Evolutionary conservation across 2,113 vertebrate genomes (phyloP).

Genomic region (Solea solea): DNA sequence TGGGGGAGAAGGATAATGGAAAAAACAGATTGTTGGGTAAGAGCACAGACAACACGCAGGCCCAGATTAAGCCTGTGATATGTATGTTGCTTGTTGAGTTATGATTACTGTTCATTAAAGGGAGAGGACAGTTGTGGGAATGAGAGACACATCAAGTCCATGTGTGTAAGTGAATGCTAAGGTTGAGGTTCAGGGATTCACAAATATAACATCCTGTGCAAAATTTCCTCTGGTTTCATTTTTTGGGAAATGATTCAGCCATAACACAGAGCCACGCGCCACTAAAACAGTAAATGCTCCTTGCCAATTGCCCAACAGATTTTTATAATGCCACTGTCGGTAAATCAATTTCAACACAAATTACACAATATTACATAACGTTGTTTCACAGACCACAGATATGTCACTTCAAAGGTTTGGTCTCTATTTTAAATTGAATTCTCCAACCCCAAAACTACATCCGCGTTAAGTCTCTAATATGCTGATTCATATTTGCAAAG

Average conservation of each 20-base stretch:
- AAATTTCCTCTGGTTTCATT: constrained; percentile 23
- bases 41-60: constrained; percentile 5
- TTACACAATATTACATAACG: constrained; percentile 8
- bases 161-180: not conserved
- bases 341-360: constrained; percentile 13
- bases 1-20: not conserved
- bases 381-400: constrained; percentile 25
- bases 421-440: too few relatives aligned
- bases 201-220: constrained; percentile 14
- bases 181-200: not conserved
- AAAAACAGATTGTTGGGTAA: not conserved
- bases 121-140: not conserved
- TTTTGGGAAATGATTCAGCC: constrained; percentile 24
- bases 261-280: not conserved
- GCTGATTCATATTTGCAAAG: constrained; percentile 37
- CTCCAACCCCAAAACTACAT: too few relatives aligned
- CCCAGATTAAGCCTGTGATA: not conserved
- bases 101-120: constrained; percentile 3
- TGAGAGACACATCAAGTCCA: not conserved
- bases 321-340: not conserved
- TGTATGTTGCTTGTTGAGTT: constrained; percentile 13
- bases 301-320: constrained; percentile 7
- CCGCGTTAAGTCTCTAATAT: constrained; percentile 1
- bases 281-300: not conserved
- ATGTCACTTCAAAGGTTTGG: constrained; percentile 6